Conservation (phyloP, 2,797 vertebrate genomes). For the Sebastes taczanowskii region DNA sequence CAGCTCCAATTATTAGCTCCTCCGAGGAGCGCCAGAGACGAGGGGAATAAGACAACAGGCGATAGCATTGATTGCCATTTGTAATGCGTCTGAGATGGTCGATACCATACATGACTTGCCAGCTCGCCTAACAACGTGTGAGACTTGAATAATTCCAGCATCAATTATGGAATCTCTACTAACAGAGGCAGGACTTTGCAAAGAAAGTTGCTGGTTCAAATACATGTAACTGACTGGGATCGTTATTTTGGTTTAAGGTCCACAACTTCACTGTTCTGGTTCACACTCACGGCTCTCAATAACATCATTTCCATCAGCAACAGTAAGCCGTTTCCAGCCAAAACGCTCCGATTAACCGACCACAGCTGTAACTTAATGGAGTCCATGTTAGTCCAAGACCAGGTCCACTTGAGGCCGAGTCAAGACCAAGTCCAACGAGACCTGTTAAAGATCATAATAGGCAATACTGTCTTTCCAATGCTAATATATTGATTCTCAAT, state of each 20-base stretch:
- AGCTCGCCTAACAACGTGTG: not conserved
- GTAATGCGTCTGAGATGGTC: slow-evolving; percentile 44
- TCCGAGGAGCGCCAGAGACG: slow-evolving; percentile 20
- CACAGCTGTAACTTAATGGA: not conserved
- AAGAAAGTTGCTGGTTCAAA: not conserved
- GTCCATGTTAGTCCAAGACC: not conserved
- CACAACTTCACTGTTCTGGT: too few species aligned
- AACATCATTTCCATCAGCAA: too few species aligned
- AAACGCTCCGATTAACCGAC: too few species aligned
- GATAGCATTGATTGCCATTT: slow-evolving; percentile 59
- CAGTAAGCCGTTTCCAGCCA: too few species aligned
- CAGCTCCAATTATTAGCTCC: slow-evolving; percentile 63
- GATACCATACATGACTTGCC: slow-evolving; percentile 9
- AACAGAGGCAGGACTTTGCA: not conserved
- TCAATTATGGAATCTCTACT: not conserved
- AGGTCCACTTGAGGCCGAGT: not conserved
- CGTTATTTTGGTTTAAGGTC: too few species aligned
- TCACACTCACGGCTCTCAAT: too few species aligned
- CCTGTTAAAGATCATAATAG: not conserved
- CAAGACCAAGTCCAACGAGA: not conserved
- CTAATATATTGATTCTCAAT: not conserved
- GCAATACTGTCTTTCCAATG: not conserved
- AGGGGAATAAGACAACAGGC: slow-evolving; percentile 46
- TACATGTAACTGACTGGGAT: not conserved
- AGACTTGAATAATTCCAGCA: slow-evolving; percentile 8